These are phyloP conservation scores for Schizotus pectinicornis DNA, from an alignment of 2,888 invertebrate genomes.

Conservation along the genomic window DNA sequence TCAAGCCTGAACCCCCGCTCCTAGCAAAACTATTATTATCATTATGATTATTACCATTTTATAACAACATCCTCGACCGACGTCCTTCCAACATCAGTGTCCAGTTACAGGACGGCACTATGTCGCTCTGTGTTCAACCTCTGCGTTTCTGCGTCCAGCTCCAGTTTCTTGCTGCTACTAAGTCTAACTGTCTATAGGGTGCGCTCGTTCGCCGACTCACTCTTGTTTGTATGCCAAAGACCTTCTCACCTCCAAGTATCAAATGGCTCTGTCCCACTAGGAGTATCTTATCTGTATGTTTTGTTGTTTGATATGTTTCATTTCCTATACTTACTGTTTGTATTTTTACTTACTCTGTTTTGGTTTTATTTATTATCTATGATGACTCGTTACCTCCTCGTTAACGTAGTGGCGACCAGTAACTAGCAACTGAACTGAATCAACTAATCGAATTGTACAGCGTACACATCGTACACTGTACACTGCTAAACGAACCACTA, in stretches of 20 bases:
- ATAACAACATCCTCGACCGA: not conserved
- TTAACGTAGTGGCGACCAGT: slow-evolving; percentile 45
- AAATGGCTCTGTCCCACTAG: slow-evolving; percentile 63
- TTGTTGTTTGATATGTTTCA: slow-evolving; percentile 59
- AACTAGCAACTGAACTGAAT: slow-evolving; percentile 34
- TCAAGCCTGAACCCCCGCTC: slow-evolving; percentile 5
- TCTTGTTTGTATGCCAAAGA: slow-evolving; percentile 55
- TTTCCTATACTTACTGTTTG: slow-evolving; percentile 53
- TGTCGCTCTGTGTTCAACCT: slow-evolving; percentile 24
- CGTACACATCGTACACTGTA: slow-evolving; percentile 26
- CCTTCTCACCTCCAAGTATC: slow-evolving; percentile 65
- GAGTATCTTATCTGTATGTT: slow-evolving; percentile 61
- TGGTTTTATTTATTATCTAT: slow-evolving; percentile 42
- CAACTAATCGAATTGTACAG: slow-evolving; percentile 25
- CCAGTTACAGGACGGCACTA: slow-evolving; percentile 18
- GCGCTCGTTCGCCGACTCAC: slow-evolving; percentile 52
- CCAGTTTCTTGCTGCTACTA: slow-evolving; percentile 46
- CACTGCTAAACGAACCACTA: slow-evolving; percentile 28
- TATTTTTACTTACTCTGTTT: slow-evolving; percentile 44
- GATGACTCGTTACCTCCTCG: slow-evolving; percentile 60
- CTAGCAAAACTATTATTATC: not conserved
- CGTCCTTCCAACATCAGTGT: slow-evolving; percentile 7
- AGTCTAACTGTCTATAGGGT: slow-evolving; percentile 47
- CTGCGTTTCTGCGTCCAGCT: slow-evolving; percentile 22
- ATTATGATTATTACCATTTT: not conserved